phyloP scores from a whole-genome alignment of 1,140 invertebrate genomes.

The Nomia melanderi region DNA sequence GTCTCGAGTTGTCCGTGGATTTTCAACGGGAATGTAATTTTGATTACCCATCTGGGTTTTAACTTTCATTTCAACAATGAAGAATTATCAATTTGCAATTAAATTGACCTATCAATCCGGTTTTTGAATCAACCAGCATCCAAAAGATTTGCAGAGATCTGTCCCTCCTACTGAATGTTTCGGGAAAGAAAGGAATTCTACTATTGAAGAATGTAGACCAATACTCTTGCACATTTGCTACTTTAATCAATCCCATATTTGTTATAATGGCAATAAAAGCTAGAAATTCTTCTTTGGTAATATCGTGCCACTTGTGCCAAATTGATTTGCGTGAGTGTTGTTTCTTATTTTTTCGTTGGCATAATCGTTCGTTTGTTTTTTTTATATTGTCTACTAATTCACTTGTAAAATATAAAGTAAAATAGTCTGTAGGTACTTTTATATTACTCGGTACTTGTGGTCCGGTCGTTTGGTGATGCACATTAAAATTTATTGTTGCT shows the following conservation, averaged over 20 bases:
- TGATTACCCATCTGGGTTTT: no score
- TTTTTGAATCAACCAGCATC: no score
- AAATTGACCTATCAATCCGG: no score
- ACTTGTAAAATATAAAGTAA: not conserved
- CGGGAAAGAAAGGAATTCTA: not conserved
- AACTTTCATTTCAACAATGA: no score
- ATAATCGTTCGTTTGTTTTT: conserved; percentile 34
- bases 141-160: conserved; percentile 15
- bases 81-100: no score
- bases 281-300: conserved; percentile 33
- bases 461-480: not conserved
- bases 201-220: conserved; percentile 17
- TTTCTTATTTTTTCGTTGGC: conserved; percentile 22
- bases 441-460: not conserved
- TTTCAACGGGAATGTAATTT: no score
- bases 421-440: not conserved
- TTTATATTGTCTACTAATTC: conserved; percentile 21
- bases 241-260: conserved; percentile 30
- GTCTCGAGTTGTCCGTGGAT: no score
- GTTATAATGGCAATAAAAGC: conserved; percentile 14
- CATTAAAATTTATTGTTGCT: not conserved
- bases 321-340: conserved; percentile 17
- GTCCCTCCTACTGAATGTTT: not conserved
- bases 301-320: conserved; percentile 26
- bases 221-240: conserved; percentile 21